phyloP scores from a whole-genome alignment of 1,140 invertebrate species.

The Lepidurus apus region DNA sequence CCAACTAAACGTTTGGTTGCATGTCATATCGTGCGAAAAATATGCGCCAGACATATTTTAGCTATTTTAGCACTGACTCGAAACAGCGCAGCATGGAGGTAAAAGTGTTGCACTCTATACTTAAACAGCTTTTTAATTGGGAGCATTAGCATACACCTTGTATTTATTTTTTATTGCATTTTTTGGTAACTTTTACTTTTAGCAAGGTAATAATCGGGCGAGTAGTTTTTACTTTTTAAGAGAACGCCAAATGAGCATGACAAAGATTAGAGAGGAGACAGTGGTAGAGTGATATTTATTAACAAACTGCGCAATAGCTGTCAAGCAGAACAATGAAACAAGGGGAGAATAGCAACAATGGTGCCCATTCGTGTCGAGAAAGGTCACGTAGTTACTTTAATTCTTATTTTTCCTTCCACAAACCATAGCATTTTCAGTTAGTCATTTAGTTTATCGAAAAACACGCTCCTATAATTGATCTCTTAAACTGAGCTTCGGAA shows the following conservation, averaged over 20 bases:
- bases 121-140: no score
- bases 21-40: background rate
- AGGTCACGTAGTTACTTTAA: background rate
- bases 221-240: background rate
- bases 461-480: no score
- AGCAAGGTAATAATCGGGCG: background rate
- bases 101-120: no score
- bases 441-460: no score
- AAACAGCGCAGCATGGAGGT: no score
- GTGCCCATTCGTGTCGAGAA: conserved; percentile 2
- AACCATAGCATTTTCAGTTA: no score
- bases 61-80: no score
- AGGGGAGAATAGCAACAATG: background rate
- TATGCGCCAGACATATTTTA: no score
- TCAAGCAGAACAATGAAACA: conserved; percentile 22
- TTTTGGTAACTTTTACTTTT: background rate
- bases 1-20: background rate
- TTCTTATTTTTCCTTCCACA: background rate
- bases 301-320: conserved; percentile 12
- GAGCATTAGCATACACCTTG: no score
- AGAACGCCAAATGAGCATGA: background rate
- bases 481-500: no score
- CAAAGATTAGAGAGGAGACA: conserved; percentile 5
- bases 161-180: no score
- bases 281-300: conserved; percentile 6